Conservation (phyloP, 2,888 invertebrate species). For the Chaetogeoica ovagalla region DNA sequence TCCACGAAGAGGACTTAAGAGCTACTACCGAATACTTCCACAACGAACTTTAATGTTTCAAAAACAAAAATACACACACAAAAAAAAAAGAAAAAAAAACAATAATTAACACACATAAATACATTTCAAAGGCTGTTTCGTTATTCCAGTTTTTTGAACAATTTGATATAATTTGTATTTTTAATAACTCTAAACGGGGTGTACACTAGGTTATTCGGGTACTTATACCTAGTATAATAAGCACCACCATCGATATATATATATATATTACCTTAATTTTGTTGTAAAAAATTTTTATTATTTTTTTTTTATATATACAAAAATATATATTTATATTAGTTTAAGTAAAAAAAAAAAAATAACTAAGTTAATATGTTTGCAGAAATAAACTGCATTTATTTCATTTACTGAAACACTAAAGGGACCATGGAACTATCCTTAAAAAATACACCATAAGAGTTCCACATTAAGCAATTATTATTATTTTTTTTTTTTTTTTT, state of each 20-base stretch:
- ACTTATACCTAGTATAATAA: conserved; percentile 35
- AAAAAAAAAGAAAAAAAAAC: conserved; percentile 6
- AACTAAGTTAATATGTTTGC: neutral
- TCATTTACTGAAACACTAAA: neutral
- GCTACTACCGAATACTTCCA: conserved; percentile 82
- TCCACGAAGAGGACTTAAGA: conserved; percentile 79
- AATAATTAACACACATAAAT: neutral
- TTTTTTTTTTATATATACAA: too few species aligned
- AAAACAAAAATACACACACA: too few species aligned
- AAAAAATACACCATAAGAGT: neutral
- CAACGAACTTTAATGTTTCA: conserved; percentile 72
- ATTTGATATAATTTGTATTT: conserved; percentile 35
- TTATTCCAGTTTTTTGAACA: conserved; percentile 17
- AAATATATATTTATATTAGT: conserved; percentile 1
- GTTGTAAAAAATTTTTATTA: neutral
- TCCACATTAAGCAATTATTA: neutral
- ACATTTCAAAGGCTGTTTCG: conserved; percentile 30
- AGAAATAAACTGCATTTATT: neutral
- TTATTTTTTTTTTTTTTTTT: too few species aligned
- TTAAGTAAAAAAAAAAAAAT: conserved; percentile 13
- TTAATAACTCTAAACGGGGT: conserved; percentile 24
- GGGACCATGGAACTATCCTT: neutral
- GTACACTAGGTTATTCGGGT: conserved; percentile 41
- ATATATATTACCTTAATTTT: conserved; percentile 22
- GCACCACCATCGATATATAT: conserved; percentile 26